phyloP scores from a whole-genome alignment of 2,888 invertebrate genomes.

The Cerceris rybyensis region DNA sequence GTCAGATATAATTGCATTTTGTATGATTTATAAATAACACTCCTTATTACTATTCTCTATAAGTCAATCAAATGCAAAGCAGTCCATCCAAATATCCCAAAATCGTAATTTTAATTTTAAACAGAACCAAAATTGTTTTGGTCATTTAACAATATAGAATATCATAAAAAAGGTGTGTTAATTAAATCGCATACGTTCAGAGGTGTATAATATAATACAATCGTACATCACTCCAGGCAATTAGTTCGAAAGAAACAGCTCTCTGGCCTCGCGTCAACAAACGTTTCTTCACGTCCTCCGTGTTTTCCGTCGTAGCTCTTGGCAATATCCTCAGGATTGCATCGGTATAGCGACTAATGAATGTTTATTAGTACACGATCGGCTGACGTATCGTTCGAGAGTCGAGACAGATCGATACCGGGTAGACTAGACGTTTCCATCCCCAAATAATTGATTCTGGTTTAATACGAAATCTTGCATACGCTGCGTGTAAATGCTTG shows the following conservation, averaged over 20 bases:
- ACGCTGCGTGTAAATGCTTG: background rate
- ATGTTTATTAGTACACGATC: constrained; percentile 70
- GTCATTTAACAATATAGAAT: background rate
- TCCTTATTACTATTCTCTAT: too few species aligned
- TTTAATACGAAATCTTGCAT: constrained; percentile 35
- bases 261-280: constrained; percentile 52
- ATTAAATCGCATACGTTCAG: background rate
- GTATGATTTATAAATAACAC: too few species aligned
- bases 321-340: constrained; percentile 63
- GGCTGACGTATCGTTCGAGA: constrained; percentile 60
- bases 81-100: too few species aligned
- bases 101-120: too few species aligned
- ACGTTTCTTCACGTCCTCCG: constrained; percentile 24
- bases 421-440: constrained; percentile 57
- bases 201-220: background rate
- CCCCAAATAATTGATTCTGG: constrained; percentile 60
- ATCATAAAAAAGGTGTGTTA: background rate
- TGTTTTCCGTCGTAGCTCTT: constrained; percentile 27
- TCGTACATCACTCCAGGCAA: background rate
- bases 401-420: constrained; percentile 58
- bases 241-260: constrained; percentile 42
- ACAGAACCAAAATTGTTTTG: too few species aligned
- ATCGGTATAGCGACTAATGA: constrained; percentile 67
- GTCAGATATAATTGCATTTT: too few species aligned
- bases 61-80: too few species aligned